Evolutionary conservation across 2,888 invertebrate genomes (phyloP).

Genomic region (Tenthredo mesomela): DNA sequence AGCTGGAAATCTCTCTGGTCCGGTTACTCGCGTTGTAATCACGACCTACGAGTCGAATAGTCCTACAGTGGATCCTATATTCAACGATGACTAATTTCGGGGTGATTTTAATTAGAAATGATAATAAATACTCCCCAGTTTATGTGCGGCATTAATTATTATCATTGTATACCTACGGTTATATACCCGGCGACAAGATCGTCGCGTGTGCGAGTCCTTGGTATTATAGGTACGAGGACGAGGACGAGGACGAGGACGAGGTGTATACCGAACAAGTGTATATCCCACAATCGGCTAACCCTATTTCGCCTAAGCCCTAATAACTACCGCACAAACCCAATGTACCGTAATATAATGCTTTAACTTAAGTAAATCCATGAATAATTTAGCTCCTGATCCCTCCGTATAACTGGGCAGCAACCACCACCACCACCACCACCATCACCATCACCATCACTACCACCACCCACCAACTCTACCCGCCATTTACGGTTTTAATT

Average conservation of each 20-base stretch:
- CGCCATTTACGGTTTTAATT: slow-evolving; percentile 54
- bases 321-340: slow-evolving; percentile 51
- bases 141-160: slow-evolving; percentile 28
- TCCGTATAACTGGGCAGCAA: slow-evolving; percentile 45
- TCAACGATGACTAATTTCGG: background rate
- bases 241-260: background rate
- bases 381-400: slow-evolving; percentile 54
- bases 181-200: background rate
- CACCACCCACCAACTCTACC: background rate
- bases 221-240: background rate
- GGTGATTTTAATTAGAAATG: slow-evolving; percentile 38
- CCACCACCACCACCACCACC: background rate
- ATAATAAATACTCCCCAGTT: slow-evolving; percentile 8
- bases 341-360: slow-evolving; percentile 53
- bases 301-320: slow-evolving; percentile 47
- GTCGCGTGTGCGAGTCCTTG: background rate
- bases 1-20: background rate
- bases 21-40: background rate
- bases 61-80: background rate
- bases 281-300: slow-evolving; percentile 42
- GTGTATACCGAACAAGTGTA: slow-evolving; percentile 4
- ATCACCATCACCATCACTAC: background rate
- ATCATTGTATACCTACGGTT: background rate
- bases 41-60: background rate
- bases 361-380: slow-evolving; percentile 54